Conservation (phyloP, 2,797 vertebrate species). For the Luscinia megarhynchos region DNA sequence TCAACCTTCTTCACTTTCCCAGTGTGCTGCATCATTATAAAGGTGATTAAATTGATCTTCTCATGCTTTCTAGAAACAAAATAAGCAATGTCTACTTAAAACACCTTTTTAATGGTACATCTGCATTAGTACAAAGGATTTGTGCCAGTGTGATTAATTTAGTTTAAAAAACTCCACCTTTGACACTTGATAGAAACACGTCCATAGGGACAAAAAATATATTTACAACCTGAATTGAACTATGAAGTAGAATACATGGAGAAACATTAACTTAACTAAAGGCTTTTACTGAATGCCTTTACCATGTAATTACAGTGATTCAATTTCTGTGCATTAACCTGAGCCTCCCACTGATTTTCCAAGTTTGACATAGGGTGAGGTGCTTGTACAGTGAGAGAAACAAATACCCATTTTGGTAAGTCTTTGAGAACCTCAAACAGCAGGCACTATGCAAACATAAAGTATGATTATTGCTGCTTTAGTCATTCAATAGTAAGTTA, state of each 20-base stretch:
- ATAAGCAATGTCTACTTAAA: neutral
- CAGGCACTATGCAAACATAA: neutral
- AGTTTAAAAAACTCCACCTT: neutral
- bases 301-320: neutral
- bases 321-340: neutral
- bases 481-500: conserved; percentile 14
- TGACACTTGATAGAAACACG: neutral
- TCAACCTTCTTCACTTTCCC: neutral
- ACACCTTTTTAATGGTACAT: neutral
- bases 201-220: neutral
- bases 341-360: neutral
- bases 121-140: neutral
- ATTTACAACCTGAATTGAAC: neutral
- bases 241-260: conserved; percentile 5
- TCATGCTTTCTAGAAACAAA: neutral
- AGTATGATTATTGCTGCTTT: conserved; percentile 30
- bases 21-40: neutral
- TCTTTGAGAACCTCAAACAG: neutral
- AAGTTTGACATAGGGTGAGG: neutral
- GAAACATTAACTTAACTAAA: conserved; percentile 19
- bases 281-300: neutral
- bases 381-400: neutral
- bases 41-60: neutral
- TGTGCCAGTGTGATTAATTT: neutral
- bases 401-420: neutral